These are phyloP conservation scores for Sylvia atricapilla DNA, from an alignment of 2,113 vertebrate species.

Conservation along the genomic window DNA sequence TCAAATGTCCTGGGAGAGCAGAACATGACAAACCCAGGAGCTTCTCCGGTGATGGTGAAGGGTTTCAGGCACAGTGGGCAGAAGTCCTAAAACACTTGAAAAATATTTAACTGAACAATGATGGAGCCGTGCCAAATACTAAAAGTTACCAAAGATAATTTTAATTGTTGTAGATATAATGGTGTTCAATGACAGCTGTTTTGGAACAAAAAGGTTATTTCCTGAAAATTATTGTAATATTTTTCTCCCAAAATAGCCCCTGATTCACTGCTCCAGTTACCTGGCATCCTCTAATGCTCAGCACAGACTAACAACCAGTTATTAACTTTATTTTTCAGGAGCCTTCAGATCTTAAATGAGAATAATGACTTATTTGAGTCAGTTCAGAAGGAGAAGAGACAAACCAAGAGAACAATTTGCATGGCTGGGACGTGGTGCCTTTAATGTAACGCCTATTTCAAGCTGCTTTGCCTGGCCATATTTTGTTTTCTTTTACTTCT, in stretches of 20 bases:
- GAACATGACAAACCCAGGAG: slow-evolving; percentile 56
- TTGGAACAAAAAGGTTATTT: slow-evolving; percentile 83
- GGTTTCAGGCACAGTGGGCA: slow-evolving; percentile 71
- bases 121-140: slow-evolving; percentile 78
- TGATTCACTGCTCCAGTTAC: slow-evolving; percentile 77
- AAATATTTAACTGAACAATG: slow-evolving; percentile 86
- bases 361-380: background rate
- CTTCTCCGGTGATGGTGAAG: slow-evolving; percentile 68
- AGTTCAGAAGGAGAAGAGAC: background rate
- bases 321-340: slow-evolving; percentile 50
- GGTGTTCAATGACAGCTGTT: slow-evolving; percentile 82
- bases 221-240: slow-evolving; percentile 81
- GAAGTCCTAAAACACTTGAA: slow-evolving; percentile 80
- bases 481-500: background rate
- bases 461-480: background rate
- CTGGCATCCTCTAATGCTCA: slow-evolving; percentile 68
- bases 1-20: background rate
- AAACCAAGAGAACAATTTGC: background rate
- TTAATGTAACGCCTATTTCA: background rate
- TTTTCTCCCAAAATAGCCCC: slow-evolving; percentile 79
- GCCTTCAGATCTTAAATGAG: slow-evolving; percentile 1
- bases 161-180: slow-evolving; percentile 85
- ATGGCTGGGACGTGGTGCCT: background rate
- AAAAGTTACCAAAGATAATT: slow-evolving; percentile 83
- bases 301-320: slow-evolving; percentile 40